Evolutionary conservation across 2,888 invertebrate species (phyloP).

Genomic region (Zelleria hepariella): DNA sequence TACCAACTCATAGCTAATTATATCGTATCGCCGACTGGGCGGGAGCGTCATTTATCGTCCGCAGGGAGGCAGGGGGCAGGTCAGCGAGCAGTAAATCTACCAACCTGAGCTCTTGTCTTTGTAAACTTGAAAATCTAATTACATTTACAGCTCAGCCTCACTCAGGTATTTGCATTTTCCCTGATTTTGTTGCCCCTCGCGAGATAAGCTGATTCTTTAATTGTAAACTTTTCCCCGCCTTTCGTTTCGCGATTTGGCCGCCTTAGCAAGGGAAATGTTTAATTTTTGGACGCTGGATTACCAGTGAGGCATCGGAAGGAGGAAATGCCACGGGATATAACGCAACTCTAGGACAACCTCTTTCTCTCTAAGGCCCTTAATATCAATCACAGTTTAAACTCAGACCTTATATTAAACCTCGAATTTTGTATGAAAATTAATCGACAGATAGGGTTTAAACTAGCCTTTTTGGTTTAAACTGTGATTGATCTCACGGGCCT

Average conservation of each 20-base stretch:
- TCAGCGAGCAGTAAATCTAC: slow-evolving; percentile 68
- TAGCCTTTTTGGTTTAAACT: no score
- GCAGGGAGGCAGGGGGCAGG: slow-evolving; percentile 46
- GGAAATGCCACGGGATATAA: no score
- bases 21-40: slow-evolving; percentile 65
- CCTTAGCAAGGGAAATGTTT: neutral
- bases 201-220: slow-evolving; percentile 36
- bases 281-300: no score
- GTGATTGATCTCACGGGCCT: no score
- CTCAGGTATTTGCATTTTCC: slow-evolving; percentile 61
- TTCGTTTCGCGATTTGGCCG: neutral
- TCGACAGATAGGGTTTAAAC: no score
- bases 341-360: no score
- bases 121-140: slow-evolving; percentile 71
- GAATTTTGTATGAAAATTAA: no score
- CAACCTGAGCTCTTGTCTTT: slow-evolving; percentile 69
- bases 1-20: slow-evolving; percentile 5
- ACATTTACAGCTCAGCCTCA: slow-evolving; percentile 66
- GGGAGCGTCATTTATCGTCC: slow-evolving; percentile 60
- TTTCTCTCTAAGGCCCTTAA: no score
- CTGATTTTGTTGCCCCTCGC: slow-evolving; percentile 43
- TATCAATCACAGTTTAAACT: no score
- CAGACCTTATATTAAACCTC: no score
- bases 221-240: slow-evolving; percentile 6
- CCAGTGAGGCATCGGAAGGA: no score